Percentiles rank a stretch among this genome's conserved stretches.
These are phyloP conservation scores for Cichlasoma orientale DNA, from an alignment of 2,797 vertebrate genomes.

Conservation along the genomic window DNA sequence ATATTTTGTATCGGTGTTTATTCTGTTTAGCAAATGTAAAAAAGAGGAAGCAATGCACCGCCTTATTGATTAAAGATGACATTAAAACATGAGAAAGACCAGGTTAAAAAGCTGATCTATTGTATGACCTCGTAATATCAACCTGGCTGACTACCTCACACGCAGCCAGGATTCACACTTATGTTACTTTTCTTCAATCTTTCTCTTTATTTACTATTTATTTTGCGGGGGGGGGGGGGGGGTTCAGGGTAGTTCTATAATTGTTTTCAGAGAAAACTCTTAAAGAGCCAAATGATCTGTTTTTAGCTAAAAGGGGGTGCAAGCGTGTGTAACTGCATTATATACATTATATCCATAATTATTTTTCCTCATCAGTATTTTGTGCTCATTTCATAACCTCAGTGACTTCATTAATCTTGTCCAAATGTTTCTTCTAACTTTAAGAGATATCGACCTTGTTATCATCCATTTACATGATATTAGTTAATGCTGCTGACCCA, in stretches of 20 bases:
- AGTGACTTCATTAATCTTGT: not conserved
- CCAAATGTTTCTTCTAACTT: not conserved
- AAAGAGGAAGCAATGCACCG: not conserved
- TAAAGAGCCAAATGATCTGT: not conserved
- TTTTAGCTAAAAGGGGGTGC: not conserved
- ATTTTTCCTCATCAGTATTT: not conserved
- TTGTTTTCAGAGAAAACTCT: accelerated
- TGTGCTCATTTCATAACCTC: not conserved
- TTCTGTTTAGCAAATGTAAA: accelerated
- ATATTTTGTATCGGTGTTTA: too few relatives aligned
- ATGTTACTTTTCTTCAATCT: not conserved
- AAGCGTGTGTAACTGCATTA: not conserved
- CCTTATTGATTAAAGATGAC: not conserved
- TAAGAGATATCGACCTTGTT: not conserved
- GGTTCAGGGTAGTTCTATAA: not conserved
- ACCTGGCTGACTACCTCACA: not conserved
- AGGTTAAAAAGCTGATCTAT: not conserved
- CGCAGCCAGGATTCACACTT: not conserved
- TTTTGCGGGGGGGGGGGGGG: accelerated
- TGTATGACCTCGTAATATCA: conserved; percentile 24
- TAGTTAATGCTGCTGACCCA: not conserved
- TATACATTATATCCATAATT: not conserved
- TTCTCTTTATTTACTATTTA: not conserved
- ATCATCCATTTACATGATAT: not conserved
- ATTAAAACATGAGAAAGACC: accelerated